Conservation (phyloP, 1,140 invertebrate genomes). For the Camponotus floridanus region DNA sequence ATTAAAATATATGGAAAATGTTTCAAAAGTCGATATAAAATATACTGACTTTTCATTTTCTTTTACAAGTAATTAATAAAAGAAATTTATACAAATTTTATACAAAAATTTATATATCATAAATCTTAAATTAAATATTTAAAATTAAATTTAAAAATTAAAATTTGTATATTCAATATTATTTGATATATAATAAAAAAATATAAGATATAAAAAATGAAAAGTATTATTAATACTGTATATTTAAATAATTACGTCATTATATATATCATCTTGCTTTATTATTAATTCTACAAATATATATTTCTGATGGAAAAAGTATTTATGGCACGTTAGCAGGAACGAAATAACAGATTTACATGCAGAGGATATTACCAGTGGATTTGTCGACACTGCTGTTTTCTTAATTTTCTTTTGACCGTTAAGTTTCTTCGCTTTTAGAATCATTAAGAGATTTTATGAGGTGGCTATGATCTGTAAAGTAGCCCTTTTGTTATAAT, state of each 20-base stretch:
- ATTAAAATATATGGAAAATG: background rate
- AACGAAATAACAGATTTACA: constrained; percentile 26
- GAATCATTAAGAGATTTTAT: constrained; percentile 55
- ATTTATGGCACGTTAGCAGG: background rate
- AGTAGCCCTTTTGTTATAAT: constrained; percentile 39
- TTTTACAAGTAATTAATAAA: background rate
- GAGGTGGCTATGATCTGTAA: constrained; percentile 59
- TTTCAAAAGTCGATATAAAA: background rate
- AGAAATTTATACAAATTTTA: background rate
- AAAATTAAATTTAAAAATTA: background rate
- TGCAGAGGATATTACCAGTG: background rate
- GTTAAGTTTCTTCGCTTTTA: constrained; percentile 45
- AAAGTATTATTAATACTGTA: no score
- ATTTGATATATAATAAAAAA: background rate
- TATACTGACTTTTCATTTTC: background rate
- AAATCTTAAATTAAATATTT: background rate
- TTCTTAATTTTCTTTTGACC: constrained; percentile 40
- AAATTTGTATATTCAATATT: background rate
- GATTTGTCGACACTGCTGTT: constrained; percentile 7
- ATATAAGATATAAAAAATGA: background rate
- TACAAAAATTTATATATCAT: background rate
- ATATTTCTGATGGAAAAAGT: background rate
- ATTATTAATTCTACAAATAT: background rate
- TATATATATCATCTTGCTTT: background rate
- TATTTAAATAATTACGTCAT: no score